Evolutionary conservation across 2,113 vertebrate species (phyloP), one percentile per base, ranked within the genome.

Genomic region (Lepus europaeus): DNA sequence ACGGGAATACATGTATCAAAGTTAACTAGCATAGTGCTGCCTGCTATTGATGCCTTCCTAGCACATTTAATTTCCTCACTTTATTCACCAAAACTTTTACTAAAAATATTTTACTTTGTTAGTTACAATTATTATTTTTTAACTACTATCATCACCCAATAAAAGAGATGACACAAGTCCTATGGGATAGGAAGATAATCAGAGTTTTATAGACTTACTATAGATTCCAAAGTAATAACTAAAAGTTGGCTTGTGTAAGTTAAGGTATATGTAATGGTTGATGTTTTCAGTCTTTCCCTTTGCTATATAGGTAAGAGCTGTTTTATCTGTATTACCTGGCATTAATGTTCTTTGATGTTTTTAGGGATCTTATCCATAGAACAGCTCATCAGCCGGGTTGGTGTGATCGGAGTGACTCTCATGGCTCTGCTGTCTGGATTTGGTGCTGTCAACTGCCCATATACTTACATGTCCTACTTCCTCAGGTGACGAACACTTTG

Each of bases 391-490:
- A 99, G 99, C 97, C 99, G 99, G 0, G 99, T 99, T 0, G 99
- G 99, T 74, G 99, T 99, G 72, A 99, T 99, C 25, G 99, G 99
- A 23, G 99, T 99, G 97, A 99, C 99, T 3, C 98, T 99, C 83
- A 99, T 99, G 99, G 99, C 99, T 95, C 98, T 99, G 77, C 98
- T 99, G 53, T 99, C 99, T 76, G 99, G 99, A 83, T 99, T 99
- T 98, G 99, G 99, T 97, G 99, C 99, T 36, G 99, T 99, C 94
- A 99, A 99, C 98, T 99, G 99, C 97, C 99, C 99, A 0, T 99
- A 99, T 95, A 99, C 99, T 0, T 99, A 99, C 95, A 99, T 99
- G 99, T 99, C 99, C 88, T 99, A 99, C 97, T 99, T 99, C 97
- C 98, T 99, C 95, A 99, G 99, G 99, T 99, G 98, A 98, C n/a